Evolutionary conservation across 2,113 vertebrate genomes (phyloP).

Genomic region (Enhydra lutris): DNA sequence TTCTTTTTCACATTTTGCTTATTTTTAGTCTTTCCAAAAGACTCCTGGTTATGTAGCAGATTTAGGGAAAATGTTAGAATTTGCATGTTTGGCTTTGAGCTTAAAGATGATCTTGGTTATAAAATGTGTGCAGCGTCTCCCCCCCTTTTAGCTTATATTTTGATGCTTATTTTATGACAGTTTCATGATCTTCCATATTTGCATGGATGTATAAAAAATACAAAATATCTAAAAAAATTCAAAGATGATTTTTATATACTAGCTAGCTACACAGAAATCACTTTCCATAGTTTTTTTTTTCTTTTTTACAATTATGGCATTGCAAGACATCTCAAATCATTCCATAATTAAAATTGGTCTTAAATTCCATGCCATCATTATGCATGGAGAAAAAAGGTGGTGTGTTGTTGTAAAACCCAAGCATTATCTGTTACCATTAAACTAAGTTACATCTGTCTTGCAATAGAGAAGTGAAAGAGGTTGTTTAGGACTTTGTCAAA

Average conservation of each 20-base stretch:
- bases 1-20: constrained; percentile 61
- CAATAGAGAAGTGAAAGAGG: neutral
- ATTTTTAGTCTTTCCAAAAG: constrained; percentile 67
- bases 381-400: neutral
- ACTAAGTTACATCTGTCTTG: neutral
- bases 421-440: neutral
- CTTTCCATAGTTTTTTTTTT: neutral
- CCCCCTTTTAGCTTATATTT: constrained; percentile 8
- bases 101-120: constrained; percentile 67
- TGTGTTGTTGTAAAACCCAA: neutral
- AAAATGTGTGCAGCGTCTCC: neutral
- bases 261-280: neutral
- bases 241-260: neutral
- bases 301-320: neutral
- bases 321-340: neutral
- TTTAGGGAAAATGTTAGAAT: constrained; percentile 77
- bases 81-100: constrained; percentile 72
- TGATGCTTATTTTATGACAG: constrained; percentile 21
- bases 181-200: constrained; percentile 19
- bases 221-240: neutral
- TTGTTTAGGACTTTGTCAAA: neutral
- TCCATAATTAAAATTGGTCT: neutral
- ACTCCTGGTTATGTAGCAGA: constrained; percentile 65
- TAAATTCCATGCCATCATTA: neutral
- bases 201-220: neutral